Conservation (phyloP, 2,113 vertebrate genomes). For the Periophthalmodon schlosseri region DNA sequence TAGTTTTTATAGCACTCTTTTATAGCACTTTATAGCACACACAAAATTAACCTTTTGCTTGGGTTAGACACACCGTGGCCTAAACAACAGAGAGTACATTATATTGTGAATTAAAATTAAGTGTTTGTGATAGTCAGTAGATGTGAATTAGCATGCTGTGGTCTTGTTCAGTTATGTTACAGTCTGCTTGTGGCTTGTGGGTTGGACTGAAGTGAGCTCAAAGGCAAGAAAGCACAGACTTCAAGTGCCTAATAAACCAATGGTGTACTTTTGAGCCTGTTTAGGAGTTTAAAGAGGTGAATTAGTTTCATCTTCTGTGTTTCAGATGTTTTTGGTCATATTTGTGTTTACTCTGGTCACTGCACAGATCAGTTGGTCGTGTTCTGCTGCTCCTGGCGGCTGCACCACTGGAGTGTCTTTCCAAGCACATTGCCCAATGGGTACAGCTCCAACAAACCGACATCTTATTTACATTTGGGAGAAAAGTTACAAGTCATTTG, state of each 20-base stretch:
- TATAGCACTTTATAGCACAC: not conserved
- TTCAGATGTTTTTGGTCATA: slow-evolving; percentile 60
- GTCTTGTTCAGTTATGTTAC: slow-evolving; percentile 64
- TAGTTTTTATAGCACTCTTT: too few relatives aligned
- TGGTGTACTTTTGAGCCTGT: slow-evolving; percentile 40
- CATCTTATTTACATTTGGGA: slow-evolving; percentile 65
- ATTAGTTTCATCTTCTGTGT: slow-evolving; percentile 51
- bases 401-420: slow-evolving; percentile 72
- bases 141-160: slow-evolving; percentile 60
- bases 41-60: not conserved
- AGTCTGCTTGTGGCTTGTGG: slow-evolving; percentile 64
- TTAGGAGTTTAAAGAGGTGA: slow-evolving; percentile 57
- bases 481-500: slow-evolving; percentile 60
- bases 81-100: not conserved
- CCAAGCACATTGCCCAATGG: slow-evolving; percentile 51
- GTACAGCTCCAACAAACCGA: slow-evolving; percentile 67
- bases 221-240: slow-evolving; percentile 59
- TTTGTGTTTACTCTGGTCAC: slow-evolving; percentile 67
- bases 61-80: not conserved
- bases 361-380: slow-evolving; percentile 49
- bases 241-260: slow-evolving; percentile 48
- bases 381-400: slow-evolving; percentile 47
- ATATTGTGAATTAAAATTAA: slow-evolving; percentile 21
- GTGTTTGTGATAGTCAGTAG: slow-evolving; percentile 45
- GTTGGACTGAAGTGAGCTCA: slow-evolving; percentile 51